Base-by-base conservation (phyloP, 2,113 vertebrate species). In the Lepus europaeus region DNA sequence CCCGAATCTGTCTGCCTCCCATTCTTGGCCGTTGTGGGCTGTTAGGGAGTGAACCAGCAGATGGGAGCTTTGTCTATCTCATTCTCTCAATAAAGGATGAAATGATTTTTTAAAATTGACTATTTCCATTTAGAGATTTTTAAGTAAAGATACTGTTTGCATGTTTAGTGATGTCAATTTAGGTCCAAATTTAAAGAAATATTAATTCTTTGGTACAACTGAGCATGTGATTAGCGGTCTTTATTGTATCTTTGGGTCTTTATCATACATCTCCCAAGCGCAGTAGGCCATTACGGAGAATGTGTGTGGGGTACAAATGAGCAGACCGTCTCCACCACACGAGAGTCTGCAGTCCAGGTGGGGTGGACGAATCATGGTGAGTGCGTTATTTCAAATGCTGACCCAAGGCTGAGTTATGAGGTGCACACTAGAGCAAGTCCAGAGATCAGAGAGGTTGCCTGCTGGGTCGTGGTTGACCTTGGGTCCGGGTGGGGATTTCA, bases 151-250 rank as follows among this genome's bases (percentile, higher is more conserved):
- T 45, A 45, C 6, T 45, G 45, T 45, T 45, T 45, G 45, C 45
- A 45, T 45, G 6, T 45, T 7, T 45, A 45, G 6, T 45, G 6
- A 45, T 45, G 45, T 45, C 45, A 45, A 23, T 64, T 76, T 78
- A 76, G 59, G 80, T 20, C 9, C 85, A 91, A 80, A 74, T 79
- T 72, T 53, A 68, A 95, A 91, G 36, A 70, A 66, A 51, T 61
- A 29, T 27, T 89, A 59, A 33, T 59, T 56, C 8, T 56, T 56
- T 64, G 45, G 9, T 69, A 80, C 3, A 85, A 31, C 80, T 85
- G 66, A 9, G 5, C 76, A 49, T n/a, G 13, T 53, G 45, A 5
- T 78, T 91, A 88, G 17, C 68, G 53, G 76, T 87, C 16, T 27
- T 86, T 17, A 80, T 83, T 5, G 17, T 45, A 8, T 45, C 7